phyloP scores from a whole-genome alignment of 2,113 vertebrate species.

The Etheostoma spectabile region DNA sequence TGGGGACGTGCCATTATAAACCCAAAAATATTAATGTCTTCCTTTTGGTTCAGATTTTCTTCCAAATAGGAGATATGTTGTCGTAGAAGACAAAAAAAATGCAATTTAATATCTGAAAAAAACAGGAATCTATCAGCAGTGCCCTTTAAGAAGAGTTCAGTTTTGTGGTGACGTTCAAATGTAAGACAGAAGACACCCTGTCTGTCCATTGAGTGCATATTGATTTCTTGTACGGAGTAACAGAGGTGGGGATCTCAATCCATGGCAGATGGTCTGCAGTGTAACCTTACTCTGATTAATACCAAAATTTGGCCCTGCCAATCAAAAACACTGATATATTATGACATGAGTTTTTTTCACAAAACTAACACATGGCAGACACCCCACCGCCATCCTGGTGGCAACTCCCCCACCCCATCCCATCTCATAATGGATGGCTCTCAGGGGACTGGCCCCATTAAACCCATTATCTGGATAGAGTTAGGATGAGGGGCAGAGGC shows the following conservation, averaged over 20 bases:
- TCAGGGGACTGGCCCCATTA: conserved; percentile 67
- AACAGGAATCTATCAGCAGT: too few relatives aligned
- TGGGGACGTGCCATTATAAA: too few relatives aligned
- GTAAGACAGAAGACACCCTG: neutral
- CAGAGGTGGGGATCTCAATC: conserved; percentile 17
- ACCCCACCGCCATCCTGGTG: neutral
- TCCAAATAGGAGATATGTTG: too few relatives aligned
- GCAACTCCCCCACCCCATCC: neutral
- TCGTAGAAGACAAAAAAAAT: too few relatives aligned
- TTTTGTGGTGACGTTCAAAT: neutral
- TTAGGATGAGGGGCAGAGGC: conserved; percentile 40
- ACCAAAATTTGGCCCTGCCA: conserved; percentile 35
- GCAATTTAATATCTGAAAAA: too few relatives aligned
- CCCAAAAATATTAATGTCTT: too few relatives aligned
- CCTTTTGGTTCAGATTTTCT: too few relatives aligned
- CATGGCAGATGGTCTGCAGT: conserved; percentile 56
- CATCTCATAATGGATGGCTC: conserved; percentile 42
- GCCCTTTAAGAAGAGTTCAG: neutral
- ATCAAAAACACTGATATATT: conserved; percentile 54
- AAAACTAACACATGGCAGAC: conserved; percentile 29
- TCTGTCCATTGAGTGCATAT: conserved; percentile 32
- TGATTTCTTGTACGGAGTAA: conserved; percentile 31
- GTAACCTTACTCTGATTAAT: conserved; percentile 74
- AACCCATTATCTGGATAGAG: conserved; percentile 74
- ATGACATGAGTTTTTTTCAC: conserved; percentile 48